These are phyloP conservation scores for Pristionchus maxplancki DNA, from an alignment of 2,888 invertebrate genomes.

Conservation along the genomic window DNA sequence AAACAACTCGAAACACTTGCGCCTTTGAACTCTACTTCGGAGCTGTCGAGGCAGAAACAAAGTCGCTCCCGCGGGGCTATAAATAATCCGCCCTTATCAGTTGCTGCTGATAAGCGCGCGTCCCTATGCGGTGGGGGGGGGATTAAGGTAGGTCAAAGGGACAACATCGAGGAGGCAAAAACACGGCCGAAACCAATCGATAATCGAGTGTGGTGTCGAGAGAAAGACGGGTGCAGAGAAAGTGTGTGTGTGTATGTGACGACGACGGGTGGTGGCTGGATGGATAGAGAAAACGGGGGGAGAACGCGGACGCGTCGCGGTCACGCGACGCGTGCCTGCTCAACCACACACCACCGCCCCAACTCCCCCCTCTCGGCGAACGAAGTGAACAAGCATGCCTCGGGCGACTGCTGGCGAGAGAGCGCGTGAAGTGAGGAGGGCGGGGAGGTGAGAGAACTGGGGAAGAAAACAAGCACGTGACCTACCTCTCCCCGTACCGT, in stretches of 20 bases:
- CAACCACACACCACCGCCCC: slow-evolving; percentile 36
- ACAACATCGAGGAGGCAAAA: background rate
- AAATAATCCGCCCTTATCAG: slow-evolving; percentile 17
- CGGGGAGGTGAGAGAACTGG: background rate
- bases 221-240: slow-evolving; percentile 28
- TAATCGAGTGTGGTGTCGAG: background rate
- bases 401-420: background rate
- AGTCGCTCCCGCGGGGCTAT: background rate
- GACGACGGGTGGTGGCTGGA: background rate
- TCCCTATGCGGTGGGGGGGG: background rate
- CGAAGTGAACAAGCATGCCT: slow-evolving; percentile 41
- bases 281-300: background rate
- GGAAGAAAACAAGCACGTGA: background rate
- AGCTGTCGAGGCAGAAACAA: background rate
- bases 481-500: background rate
- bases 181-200: slow-evolving; percentile 18
- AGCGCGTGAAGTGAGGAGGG: background rate
- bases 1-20: background rate
- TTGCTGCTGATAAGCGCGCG: background rate
- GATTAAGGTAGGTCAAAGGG: background rate
- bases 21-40: background rate
- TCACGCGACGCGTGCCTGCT: background rate
- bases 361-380: background rate
- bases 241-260: background rate
- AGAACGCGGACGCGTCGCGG: background rate